These are phyloP conservation scores for Chionodraco myersi DNA, from an alignment of 2,113 vertebrate genomes.

Conservation along the genomic window DNA sequence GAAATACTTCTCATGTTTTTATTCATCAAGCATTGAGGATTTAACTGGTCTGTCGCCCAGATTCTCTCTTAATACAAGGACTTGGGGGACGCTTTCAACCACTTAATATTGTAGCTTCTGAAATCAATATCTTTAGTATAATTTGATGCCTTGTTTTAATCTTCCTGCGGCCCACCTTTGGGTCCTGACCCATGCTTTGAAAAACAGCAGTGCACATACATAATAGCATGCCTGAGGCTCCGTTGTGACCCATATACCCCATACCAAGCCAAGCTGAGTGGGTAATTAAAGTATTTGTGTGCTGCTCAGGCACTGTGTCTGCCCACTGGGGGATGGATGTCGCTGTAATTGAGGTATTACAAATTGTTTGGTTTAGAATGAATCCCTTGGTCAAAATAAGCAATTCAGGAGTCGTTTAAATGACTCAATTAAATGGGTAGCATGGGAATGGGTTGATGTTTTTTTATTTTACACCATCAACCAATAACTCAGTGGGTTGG, in stretches of 20 bases:
- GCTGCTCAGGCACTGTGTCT: conserved; percentile 57
- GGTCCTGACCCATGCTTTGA: conserved; percentile 52
- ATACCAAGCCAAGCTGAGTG: conserved; percentile 64
- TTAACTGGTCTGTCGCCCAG: conserved; percentile 47
- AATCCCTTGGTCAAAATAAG: conserved; percentile 52
- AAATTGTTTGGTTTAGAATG: conserved; percentile 60
- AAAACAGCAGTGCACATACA: conserved; percentile 49
- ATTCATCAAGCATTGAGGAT: conserved; percentile 43
- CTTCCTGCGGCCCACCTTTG: conserved; percentile 40
- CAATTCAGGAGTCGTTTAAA: conserved; percentile 44
- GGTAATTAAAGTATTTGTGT: conserved; percentile 73
- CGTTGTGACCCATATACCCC: conserved; percentile 71
- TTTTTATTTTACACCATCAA: not conserved
- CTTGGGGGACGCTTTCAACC: conserved; percentile 10
- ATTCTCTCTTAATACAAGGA: conserved; percentile 28
- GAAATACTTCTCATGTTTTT: conserved; percentile 51
- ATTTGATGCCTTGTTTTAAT: conserved; percentile 47
- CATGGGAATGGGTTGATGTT: not conserved
- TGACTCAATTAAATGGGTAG: conserved; percentile 12
- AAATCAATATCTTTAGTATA: conserved; percentile 44
- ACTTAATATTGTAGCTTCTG: conserved; percentile 34
- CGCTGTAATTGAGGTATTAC: conserved; percentile 66
- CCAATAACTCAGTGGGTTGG: not conserved
- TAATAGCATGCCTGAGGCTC: conserved; percentile 54
- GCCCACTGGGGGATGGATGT: conserved; percentile 54